These are phyloP conservation scores for Glyphotaelius pellucidus DNA, from an alignment of 2,888 invertebrate genomes.

Conservation along the genomic window DNA sequence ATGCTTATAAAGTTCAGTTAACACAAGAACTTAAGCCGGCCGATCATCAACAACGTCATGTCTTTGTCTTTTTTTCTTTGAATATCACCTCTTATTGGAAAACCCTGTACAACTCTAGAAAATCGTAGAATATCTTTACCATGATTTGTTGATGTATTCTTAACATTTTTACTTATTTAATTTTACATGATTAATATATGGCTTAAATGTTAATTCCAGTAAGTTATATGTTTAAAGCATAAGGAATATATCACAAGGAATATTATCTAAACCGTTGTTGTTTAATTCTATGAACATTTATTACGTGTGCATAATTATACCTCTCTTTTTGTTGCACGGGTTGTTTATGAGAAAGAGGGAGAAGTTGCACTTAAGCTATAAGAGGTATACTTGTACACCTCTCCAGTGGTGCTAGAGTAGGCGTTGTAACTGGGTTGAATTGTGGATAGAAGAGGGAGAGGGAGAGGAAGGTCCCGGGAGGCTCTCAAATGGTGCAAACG, in stretches of 20 bases:
- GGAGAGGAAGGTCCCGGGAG: not conserved
- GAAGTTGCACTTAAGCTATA: too few species aligned
- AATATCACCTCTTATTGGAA: too few species aligned
- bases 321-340: not conserved
- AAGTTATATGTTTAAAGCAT: too few species aligned
- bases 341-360: not conserved
- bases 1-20: too few species aligned
- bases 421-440: not conserved
- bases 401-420: not conserved
- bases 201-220: too few species aligned
- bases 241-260: too few species aligned
- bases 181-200: too few species aligned
- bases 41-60: too few species aligned
- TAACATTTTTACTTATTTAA: too few species aligned
- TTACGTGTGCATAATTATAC: not conserved
- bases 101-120: not conserved
- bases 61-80: too few species aligned
- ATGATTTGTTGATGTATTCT: not conserved
- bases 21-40: too few species aligned
- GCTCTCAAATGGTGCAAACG: not conserved
- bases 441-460: not conserved
- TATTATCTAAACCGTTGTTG: not conserved
- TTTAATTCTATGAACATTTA: not conserved
- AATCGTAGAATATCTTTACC: not conserved
- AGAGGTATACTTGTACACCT: too few species aligned